phyloP scores from a whole-genome alignment of 2,888 invertebrate species.

The Nyleta sp. region DNA sequence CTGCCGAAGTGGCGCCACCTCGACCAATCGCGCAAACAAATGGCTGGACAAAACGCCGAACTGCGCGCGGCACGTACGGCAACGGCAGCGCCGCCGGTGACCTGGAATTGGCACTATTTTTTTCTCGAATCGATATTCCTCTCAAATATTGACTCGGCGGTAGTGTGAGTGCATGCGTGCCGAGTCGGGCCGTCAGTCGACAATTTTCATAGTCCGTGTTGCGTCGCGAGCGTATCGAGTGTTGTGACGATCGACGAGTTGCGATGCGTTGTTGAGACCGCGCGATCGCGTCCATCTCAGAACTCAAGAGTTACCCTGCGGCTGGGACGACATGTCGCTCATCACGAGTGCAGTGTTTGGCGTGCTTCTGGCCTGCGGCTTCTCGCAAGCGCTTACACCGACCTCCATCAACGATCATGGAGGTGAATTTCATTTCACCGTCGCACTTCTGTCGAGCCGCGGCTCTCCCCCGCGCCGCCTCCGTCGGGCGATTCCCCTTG shows the following conservation, averaged over 20 bases:
- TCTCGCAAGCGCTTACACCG: conserved; percentile 77
- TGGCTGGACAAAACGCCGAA: too few species aligned
- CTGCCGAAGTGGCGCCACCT: too few species aligned
- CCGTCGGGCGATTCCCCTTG: too few species aligned
- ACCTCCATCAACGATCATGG: conserved; percentile 80
- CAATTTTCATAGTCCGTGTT: conserved; percentile 66
- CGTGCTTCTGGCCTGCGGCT: conserved; percentile 75
- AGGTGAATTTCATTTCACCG: conserved; percentile 79
- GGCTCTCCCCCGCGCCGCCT: too few species aligned
- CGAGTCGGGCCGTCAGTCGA: conserved; percentile 53
- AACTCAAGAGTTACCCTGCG: conserved; percentile 30
- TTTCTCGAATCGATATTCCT: conserved; percentile 81
- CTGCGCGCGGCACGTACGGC: not conserved
- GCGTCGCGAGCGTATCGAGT: conserved; percentile 73
- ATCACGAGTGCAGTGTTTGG: conserved; percentile 75
- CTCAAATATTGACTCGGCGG: conserved; percentile 80
- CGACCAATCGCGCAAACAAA: too few species aligned
- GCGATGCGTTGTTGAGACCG: conserved; percentile 72
- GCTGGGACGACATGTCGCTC: conserved; percentile 73
- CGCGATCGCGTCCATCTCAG: conserved; percentile 32
- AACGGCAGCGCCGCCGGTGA: conserved; percentile 67
- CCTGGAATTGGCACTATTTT: conserved; percentile 72
- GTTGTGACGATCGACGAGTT: conserved; percentile 64
- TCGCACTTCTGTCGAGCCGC: too few species aligned
- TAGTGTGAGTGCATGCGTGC: conserved; percentile 64